These are phyloP conservation scores for Leucoma salicis DNA, from an alignment of 2,888 invertebrate genomes.

Conservation along the genomic window DNA sequence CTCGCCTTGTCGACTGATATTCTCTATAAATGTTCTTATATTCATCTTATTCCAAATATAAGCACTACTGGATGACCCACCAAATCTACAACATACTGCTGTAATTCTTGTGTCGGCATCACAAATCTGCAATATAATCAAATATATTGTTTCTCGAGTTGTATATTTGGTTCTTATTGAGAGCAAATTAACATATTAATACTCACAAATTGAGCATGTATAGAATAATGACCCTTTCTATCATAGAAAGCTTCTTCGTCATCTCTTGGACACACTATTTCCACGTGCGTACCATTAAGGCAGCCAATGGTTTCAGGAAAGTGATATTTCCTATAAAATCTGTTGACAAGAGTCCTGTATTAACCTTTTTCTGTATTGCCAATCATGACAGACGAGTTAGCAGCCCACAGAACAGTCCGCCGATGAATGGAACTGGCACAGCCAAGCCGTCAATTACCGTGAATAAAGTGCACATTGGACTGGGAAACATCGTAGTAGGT, in stretches of 20 bases:
- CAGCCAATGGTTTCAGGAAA: conserved; percentile 61
- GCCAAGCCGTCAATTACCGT: too few relatives aligned
- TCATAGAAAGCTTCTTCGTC: conserved; percentile 62
- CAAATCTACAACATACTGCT: conserved; percentile 58
- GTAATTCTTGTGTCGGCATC: conserved; percentile 56
- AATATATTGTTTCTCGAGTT: not conserved
- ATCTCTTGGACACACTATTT: conserved; percentile 58
- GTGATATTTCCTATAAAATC: conserved; percentile 58
- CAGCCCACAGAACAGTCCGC: too few relatives aligned
- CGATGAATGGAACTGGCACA: too few relatives aligned
- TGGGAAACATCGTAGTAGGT: too few relatives aligned
- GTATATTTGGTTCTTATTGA: not conserved
- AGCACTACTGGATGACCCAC: conserved; percentile 43
- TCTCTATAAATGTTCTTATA: conserved; percentile 46
- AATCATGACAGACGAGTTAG: too few relatives aligned
- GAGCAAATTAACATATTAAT: not conserved
- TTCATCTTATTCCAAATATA: conserved; percentile 60
- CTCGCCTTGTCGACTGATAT: conserved; percentile 50
- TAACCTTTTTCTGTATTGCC: too few relatives aligned
- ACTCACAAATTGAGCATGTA: conserved; percentile 58
- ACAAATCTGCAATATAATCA: conserved; percentile 42
- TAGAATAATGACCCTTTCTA: conserved; percentile 53
- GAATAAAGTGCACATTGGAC: too few relatives aligned
- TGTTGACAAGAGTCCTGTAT: conserved; percentile 20
- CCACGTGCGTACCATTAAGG: conserved; percentile 52